These are phyloP conservation scores for Aricia agestis DNA, from an alignment of 1,140 invertebrate species.

Conservation along the genomic window DNA sequence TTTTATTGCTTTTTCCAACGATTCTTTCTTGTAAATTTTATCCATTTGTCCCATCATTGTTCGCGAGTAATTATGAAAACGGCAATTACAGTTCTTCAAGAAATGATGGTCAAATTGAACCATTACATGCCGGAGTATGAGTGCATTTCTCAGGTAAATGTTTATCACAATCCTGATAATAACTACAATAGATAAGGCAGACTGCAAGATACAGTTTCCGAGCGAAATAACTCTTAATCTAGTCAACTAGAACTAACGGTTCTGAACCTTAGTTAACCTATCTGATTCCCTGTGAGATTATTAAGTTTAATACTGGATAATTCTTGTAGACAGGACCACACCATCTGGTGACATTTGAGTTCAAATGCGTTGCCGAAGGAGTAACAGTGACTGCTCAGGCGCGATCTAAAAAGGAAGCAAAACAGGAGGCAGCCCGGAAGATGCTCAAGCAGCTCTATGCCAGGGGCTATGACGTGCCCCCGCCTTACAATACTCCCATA, in stretches of 20 bases:
- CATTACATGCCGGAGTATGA: constrained; percentile 50
- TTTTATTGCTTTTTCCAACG: too few relatives aligned
- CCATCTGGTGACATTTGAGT: constrained; percentile 56
- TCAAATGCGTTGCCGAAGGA: constrained; percentile 46
- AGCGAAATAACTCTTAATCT: background rate
- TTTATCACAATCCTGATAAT: too few relatives aligned
- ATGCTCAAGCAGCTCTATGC: constrained; percentile 41
- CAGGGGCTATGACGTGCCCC: constrained; percentile 40
- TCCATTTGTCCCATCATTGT: too few relatives aligned
- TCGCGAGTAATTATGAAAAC: constrained; percentile 43
- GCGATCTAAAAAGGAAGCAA: constrained; percentile 61
- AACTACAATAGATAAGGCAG: background rate
- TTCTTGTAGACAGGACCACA: constrained; percentile 49
- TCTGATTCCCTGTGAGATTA: too few relatives aligned
- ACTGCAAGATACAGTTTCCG: background rate
- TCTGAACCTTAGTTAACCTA: too few relatives aligned
- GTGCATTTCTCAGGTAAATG: constrained; percentile 50
- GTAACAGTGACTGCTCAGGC: constrained; percentile 42
- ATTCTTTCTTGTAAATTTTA: too few relatives aligned
- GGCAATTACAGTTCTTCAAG: constrained; percentile 56
- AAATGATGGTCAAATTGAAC: constrained; percentile 55
- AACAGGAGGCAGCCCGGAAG: constrained; percentile 52
- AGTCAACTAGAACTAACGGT: background rate
- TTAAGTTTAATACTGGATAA: background rate
- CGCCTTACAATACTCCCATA: constrained; percentile 35